Evolutionary conservation across 2,888 invertebrate genomes (phyloP), one percentile per base, ranked within the genome.

Genomic region (Volucella zonaria): DNA sequence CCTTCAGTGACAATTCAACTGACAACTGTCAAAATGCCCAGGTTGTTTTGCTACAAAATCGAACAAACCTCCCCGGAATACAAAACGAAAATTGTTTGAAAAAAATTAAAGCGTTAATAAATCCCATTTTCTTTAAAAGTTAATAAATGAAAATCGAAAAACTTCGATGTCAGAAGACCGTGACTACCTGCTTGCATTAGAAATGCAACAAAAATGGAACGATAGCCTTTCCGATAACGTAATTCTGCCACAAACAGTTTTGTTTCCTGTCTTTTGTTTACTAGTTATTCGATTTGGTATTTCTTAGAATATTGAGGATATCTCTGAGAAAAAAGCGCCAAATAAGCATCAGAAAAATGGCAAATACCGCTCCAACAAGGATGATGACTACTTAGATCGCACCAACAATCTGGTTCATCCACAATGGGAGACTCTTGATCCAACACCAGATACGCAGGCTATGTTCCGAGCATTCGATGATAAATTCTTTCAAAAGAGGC

Each of bases 401-500:
- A 92, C 91, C 0, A 88, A 89, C 40, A 91, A 92, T 58, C 76
- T 92, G 31, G 92, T 92, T 0, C 91, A 92, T 85, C 92, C 92
- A 0, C 88, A 90, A 64, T 92, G 92, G 94, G 99, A 99, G 92
- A 91, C 96, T 1, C 93, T 97, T 1, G 99, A 99, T 92, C 99
- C 99, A 0, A 98, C 96, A 11, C 99, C 99, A 0, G 97, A 99
- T 91, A 94, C 99, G 45, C 94, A 95, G 89, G 93, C 94, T 0
- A 92, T 99, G 82, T 99, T 99, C 90, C 89, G 95, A 0, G 95
- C 96, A 86, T 99, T 98, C 89, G 96, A 99, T 91, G 92, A 93
- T 31, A 93, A 94, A 87, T 99, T 96, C 90, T 99, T 99, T 90
- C 95, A 95, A 93, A 94, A 95, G 8, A 94, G 93, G 87, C 92